A percentile compares a stretch with the other conserved stretches of the same genome.
Evolutionary conservation across 2,113 vertebrate species (phyloP).

Genomic region (Sphyrna mokarran): DNA sequence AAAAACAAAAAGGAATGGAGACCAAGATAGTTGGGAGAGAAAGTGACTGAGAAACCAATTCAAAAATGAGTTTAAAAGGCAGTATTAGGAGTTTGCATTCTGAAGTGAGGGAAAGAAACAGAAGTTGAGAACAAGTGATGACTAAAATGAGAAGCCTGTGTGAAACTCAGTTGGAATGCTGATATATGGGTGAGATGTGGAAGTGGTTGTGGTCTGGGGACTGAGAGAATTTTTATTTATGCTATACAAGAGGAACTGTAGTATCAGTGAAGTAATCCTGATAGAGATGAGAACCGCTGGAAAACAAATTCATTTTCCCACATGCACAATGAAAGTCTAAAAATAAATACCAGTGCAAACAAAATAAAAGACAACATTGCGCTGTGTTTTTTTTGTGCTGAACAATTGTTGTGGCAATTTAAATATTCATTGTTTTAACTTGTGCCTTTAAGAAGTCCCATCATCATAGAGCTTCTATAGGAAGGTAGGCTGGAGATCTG

Average conservation of each 20-base stretch:
- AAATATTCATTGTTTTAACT: neutral
- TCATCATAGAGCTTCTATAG: neutral
- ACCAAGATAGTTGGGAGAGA: neutral
- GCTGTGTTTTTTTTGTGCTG: neutral
- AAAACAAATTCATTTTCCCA: neutral
- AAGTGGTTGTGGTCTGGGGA: constrained; percentile 7
- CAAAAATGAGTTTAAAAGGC: neutral
- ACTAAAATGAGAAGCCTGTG: neutral
- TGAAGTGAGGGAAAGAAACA: neutral
- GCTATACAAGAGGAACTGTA: neutral
- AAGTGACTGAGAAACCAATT: neutral
- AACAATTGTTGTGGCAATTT: neutral
- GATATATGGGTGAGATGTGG: neutral
- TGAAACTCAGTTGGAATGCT: neutral
- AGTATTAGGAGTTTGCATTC: neutral
- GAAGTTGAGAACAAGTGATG: neutral
- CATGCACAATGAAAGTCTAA: neutral
- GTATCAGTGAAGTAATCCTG: neutral
- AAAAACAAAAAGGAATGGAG: neutral
- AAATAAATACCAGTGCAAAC: neutral
- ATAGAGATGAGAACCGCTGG: neutral
- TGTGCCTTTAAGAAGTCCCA: neutral
- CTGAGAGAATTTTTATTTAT: neutral
- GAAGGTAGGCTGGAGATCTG: neutral
- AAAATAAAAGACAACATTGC: neutral